Evolutionary conservation across 2,888 invertebrate species (phyloP).

Genomic region (Cephonodes hylas): DNA sequence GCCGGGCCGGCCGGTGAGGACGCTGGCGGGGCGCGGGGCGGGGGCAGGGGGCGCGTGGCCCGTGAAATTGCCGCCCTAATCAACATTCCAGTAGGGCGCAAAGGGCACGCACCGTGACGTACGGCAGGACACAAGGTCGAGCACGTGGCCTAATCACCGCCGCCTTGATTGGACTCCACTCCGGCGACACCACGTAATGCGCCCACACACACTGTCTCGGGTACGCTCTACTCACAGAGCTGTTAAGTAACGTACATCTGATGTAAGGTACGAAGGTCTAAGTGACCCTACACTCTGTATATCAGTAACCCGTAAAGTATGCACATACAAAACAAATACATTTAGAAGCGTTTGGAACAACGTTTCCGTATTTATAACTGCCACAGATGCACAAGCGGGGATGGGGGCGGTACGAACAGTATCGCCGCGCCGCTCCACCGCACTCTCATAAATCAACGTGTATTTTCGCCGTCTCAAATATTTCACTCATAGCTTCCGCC

Average conservation of each 20-base stretch:
- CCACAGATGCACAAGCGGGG: background rate
- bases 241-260: no score
- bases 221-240: no score
- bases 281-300: no score
- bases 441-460: background rate
- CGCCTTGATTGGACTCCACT: background rate
- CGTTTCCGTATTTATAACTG: background rate
- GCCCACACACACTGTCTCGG: background rate
- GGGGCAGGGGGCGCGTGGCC: slow-evolving; percentile 4
- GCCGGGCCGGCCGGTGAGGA: slow-evolving; percentile 5
- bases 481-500: slow-evolving; percentile 7
- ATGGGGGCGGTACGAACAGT: background rate
- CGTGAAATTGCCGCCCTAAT: slow-evolving; percentile 34
- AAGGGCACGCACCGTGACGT: background rate
- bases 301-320: no score
- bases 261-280: no score
- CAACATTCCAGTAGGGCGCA: background rate
- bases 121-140: slow-evolving; percentile 24
- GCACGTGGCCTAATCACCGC: slow-evolving; percentile 17
- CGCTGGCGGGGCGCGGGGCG: slow-evolving; percentile 3
- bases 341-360: background rate
- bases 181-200: background rate
- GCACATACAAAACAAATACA: background rate
- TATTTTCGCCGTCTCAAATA: background rate
- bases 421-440: background rate